Percentiles rank a stretch among this genome's conserved stretches.
These are phyloP conservation scores for Talpa occidentalis DNA, from an alignment of 2,113 vertebrate genomes.

Conservation along the genomic window DNA sequence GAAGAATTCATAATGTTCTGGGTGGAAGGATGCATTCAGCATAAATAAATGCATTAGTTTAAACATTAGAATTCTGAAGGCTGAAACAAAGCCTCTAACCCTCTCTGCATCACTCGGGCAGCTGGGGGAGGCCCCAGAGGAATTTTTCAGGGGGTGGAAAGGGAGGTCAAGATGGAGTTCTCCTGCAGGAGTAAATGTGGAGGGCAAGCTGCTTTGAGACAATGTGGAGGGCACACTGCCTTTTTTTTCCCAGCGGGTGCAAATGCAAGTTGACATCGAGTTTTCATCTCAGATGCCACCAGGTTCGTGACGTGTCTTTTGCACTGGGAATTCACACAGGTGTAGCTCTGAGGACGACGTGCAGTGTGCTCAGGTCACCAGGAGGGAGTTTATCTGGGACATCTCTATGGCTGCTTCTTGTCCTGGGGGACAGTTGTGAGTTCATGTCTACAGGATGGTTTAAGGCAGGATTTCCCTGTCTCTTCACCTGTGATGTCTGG, in stretches of 20 bases:
- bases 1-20: slow-evolving; percentile 55
- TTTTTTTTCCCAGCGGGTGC: no score
- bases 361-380: background rate
- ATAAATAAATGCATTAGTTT: slow-evolving; percentile 62
- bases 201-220: background rate
- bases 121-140: background rate
- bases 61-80: slow-evolving; percentile 45
- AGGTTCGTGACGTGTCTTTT: background rate
- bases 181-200: background rate
- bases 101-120: background rate
- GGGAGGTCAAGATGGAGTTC: background rate
- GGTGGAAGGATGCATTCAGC: slow-evolving; percentile 57
- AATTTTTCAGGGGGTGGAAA: background rate
- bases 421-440: background rate
- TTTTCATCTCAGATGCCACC: background rate
- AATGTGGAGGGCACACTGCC: background rate
- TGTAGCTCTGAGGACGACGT: background rate
- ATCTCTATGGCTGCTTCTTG: fast-evolving
- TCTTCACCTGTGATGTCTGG: background rate
- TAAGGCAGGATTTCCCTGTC: background rate
- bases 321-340: background rate
- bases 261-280: background rate
- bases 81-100: background rate
- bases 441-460: background rate
- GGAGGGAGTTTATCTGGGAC: background rate